Conservation (phyloP, 2,113 vertebrate genomes). For the Hyperopisus bebe region DNA sequence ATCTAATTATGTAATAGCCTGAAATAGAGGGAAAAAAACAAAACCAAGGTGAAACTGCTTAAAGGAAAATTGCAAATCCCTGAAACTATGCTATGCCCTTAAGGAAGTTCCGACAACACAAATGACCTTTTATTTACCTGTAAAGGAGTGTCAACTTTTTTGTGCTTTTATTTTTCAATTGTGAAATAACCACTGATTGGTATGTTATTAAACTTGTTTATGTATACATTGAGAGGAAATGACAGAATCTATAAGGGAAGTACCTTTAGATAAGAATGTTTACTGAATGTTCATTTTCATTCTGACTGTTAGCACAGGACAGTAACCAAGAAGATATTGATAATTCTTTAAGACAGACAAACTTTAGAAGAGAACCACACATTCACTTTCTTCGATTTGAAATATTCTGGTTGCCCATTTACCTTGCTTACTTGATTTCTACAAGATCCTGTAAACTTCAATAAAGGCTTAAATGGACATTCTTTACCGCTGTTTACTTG, state of each 20-base stretch:
- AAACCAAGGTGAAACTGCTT: constrained; percentile 29
- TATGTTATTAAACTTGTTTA: constrained; percentile 94
- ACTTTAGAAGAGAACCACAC: constrained; percentile 62
- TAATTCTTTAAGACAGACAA: constrained; percentile 75
- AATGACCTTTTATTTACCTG: constrained; percentile 95
- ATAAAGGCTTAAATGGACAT: constrained; percentile 84
- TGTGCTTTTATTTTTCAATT: constrained; percentile 97
- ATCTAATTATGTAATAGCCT: constrained; percentile 89
- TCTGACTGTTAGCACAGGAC: constrained; percentile 80
- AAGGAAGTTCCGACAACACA: constrained; percentile 75
- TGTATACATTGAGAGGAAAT: constrained; percentile 86
- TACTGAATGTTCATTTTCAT: constrained; percentile 89
- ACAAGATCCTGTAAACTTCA: constrained; percentile 80
- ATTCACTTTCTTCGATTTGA: constrained; percentile 62
- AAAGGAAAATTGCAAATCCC: constrained; percentile 35
- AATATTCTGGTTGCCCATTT: constrained; percentile 74
- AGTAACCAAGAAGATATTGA: constrained; percentile 87
- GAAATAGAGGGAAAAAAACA: constrained; percentile 48
- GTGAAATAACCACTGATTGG: constrained; percentile 99
- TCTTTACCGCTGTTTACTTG: constrained; percentile 79
- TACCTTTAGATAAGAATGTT: constrained; percentile 95
- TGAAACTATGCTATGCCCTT: constrained; percentile 85
- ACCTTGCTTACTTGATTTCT: constrained; percentile 82
- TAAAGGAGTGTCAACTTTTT: constrained; percentile 99
- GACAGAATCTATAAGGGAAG: constrained; percentile 94